Conservation (phyloP, 2,797 vertebrate species). For the Glyptemys insculpta region DNA sequence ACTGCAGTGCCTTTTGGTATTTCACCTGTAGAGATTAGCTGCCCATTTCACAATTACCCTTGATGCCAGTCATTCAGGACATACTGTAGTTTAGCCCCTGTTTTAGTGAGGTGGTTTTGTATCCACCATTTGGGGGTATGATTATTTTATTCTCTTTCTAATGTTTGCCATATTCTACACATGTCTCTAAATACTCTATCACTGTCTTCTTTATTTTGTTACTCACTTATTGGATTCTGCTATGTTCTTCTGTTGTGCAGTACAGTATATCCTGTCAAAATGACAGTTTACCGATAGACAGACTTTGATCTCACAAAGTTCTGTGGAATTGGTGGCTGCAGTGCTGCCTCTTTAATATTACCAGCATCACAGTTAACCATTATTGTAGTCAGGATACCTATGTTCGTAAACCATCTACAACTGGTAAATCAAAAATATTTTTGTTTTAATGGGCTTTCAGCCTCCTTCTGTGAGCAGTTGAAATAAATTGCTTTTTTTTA, state of each 20-base stretch:
- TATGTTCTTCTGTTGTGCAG: slow-evolving; percentile 4
- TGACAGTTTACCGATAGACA: slow-evolving; percentile 26
- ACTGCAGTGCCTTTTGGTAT: accelerated
- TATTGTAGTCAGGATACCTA: slow-evolving; percentile 28
- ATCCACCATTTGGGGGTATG: background rate
- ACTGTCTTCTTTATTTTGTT: slow-evolving; percentile 19
- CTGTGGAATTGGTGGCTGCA: slow-evolving; percentile 18
- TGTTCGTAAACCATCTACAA: slow-evolving; percentile 64
- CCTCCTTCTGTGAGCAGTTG: slow-evolving; percentile 52
- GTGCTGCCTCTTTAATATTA: slow-evolving; percentile 30
- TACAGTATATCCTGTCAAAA: slow-evolving; percentile 48
- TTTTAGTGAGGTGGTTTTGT: background rate
- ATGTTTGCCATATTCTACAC: background rate
- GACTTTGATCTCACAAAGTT: background rate
- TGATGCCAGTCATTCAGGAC: background rate
- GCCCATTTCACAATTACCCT: background rate
- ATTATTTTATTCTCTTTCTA: background rate
- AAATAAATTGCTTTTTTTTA: slow-evolving; percentile 74
- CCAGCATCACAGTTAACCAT: slow-evolving; percentile 50
- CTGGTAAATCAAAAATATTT: slow-evolving; percentile 35
- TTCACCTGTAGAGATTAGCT: background rate
- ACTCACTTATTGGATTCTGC: background rate
- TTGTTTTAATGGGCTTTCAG: slow-evolving; percentile 69
- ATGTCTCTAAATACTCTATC: background rate
- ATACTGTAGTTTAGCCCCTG: background rate